These are phyloP conservation scores for Stenurella melanura DNA, from an alignment of 2,888 invertebrate genomes.

Conservation along the genomic window DNA sequence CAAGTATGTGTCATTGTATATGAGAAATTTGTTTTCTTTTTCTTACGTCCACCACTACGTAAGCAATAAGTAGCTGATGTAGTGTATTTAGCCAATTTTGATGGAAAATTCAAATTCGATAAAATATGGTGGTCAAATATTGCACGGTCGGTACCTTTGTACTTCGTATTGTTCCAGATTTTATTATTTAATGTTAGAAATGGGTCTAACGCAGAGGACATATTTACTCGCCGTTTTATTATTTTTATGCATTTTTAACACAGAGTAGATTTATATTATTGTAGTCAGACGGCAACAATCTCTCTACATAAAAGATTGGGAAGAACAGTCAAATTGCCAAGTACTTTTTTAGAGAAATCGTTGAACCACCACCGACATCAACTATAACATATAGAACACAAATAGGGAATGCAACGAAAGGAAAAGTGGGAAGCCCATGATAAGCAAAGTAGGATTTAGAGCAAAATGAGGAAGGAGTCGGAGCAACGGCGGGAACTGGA, in stretches of 20 bases:
- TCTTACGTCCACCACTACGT: conserved; percentile 95
- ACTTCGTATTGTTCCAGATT: no score
- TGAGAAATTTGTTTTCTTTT: conserved; percentile 95
- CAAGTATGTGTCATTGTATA: conserved; percentile 92
- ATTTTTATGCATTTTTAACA: conserved; percentile 89
- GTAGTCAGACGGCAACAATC: no score
- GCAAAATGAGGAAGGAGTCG: no score
- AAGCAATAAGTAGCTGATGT: conserved; percentile 91
- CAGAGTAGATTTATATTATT: conserved; percentile 95
- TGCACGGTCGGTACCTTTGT: conserved; percentile 82
- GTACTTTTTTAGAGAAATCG: no score
- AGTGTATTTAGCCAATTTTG: conserved; percentile 85
- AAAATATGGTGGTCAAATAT: conserved; percentile 88
- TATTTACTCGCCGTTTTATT: conserved; percentile 88
- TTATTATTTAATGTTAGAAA: conserved; percentile 88
- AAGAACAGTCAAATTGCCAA: no score
- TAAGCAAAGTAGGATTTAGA: no score
- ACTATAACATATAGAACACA: no score
- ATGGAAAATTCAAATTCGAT: conserved; percentile 91
- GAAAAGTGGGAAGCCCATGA: no score
- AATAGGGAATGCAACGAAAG: no score
- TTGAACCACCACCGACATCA: no score
- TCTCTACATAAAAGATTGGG: no score
- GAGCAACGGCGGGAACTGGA: no score
- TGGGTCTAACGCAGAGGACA: conserved; percentile 87